phyloP scores from a whole-genome alignment of 2,888 invertebrate genomes.

The Allygus modestus region DNA sequence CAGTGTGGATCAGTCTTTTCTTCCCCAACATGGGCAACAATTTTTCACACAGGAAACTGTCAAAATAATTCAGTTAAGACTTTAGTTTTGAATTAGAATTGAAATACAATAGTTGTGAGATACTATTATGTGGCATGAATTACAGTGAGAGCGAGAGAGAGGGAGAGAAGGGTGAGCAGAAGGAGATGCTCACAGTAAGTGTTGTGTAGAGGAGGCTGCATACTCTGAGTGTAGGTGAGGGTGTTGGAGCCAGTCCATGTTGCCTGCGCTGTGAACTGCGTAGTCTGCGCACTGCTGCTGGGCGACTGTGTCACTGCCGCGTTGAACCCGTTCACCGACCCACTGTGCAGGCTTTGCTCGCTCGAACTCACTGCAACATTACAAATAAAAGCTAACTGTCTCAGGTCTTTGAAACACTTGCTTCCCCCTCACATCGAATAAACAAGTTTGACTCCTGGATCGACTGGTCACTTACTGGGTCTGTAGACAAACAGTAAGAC shows the following conservation, averaged over 20 bases:
- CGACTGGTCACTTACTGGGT: too few relatives aligned
- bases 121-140: too few relatives aligned
- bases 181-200: constrained; percentile 79
- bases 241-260: constrained; percentile 79
- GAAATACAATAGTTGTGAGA: too few relatives aligned
- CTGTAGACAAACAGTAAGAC: too few relatives aligned
- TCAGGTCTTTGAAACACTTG: too few relatives aligned
- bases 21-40: too few relatives aligned
- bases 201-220: constrained; percentile 85
- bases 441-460: too few relatives aligned
- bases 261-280: constrained; percentile 63
- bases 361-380: constrained; percentile 32
- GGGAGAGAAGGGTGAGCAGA: constrained; percentile 31
- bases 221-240: constrained; percentile 93
- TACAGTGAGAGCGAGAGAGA: constrained; percentile 11
- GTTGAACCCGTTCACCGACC: constrained; percentile 67
- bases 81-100: too few relatives aligned
- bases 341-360: constrained; percentile 63
- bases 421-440: too few relatives aligned
- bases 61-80: too few relatives aligned
- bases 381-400: neutral
- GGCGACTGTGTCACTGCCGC: constrained; percentile 39
- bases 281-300: constrained; percentile 46
- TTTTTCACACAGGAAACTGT: too few relatives aligned
- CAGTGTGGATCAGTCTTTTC: too few relatives aligned